Base-by-base conservation (phyloP, 1,140 invertebrate genomes). In the Bemisia tabaci region DNA sequence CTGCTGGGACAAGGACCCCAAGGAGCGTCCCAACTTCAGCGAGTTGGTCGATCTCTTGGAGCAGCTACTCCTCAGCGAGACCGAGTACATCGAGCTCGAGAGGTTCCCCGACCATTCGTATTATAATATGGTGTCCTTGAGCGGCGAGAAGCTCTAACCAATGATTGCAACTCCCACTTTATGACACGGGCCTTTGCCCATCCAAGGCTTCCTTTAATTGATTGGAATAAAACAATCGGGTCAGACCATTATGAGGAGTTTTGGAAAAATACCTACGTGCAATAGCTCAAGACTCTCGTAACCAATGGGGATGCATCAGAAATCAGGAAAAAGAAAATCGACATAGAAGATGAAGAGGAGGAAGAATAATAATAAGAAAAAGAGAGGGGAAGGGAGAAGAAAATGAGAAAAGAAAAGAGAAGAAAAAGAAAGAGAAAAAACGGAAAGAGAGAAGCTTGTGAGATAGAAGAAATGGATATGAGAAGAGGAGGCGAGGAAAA, bases 31-130 rank as follows among this genome's bases (percentile, higher is more conserved):
- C 0, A 82, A 85, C 11, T 94, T 94, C 74, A 79, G 79, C 0
- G 91, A 95, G 76, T 83, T 92, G 17, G 85, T 92, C 0, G 78
- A 82, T 27, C 81, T 92, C 71, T 79, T 94, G 1, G 92, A 94
- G 73, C 85, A 87, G 67, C 78, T 96, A 12, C 75, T 95, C 9
- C 83, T 91, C 70, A 89, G 89, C 25, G 92, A 95, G 77, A 93
- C 90, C 66, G 92, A 95, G 74, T 96, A 96, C 71, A 94, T 96
- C 61, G 90, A 95, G 75, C 79, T 96, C 22, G 92, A 95, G 73
- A 80, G 89, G 66, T 95, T 95, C 76, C 93, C 94, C 0, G 92
- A 96, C 76, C 92, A 95, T 76, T 91, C 90, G 2, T 95, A 96
- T 77, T 95, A 95, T 75, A 96, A 96, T 74, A 87, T 95, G 71